These are phyloP conservation scores for Leucoptera coffeella DNA, from an alignment of 2,888 invertebrate species.

Conservation along the genomic window DNA sequence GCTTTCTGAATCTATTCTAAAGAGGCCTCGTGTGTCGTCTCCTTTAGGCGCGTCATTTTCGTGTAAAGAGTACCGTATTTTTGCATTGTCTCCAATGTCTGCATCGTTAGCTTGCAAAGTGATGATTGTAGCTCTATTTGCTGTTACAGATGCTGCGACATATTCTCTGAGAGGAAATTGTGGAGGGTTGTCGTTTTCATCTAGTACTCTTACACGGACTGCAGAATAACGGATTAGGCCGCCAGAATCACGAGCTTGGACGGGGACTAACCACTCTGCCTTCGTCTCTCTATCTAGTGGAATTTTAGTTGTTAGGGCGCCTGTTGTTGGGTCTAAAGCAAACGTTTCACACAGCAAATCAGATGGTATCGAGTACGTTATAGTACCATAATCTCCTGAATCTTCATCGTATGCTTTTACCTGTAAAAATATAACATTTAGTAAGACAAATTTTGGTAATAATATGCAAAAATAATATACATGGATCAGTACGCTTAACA, in stretches of 20 bases:
- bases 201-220: constrained; percentile 73
- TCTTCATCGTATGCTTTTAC: constrained; percentile 79
- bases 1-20: constrained; percentile 67
- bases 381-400: constrained; percentile 66
- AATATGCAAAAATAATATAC: constrained; percentile 1
- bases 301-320: constrained; percentile 63
- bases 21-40: constrained; percentile 58
- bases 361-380: constrained; percentile 76
- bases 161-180: constrained; percentile 70
- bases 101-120: constrained; percentile 60
- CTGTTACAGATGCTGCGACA: constrained; percentile 61
- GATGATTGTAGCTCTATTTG: constrained; percentile 24
- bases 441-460: no score
- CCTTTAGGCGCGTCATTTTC: constrained; percentile 44
- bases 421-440: no score
- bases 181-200: constrained; percentile 82
- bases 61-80: constrained; percentile 71
- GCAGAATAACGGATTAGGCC: constrained; percentile 69
- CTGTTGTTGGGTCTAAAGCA: constrained; percentile 63
- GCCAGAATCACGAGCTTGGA: constrained; percentile 79
- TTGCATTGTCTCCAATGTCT: constrained; percentile 69
- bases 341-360: constrained; percentile 67
- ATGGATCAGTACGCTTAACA: not conserved
- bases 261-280: constrained; percentile 54
- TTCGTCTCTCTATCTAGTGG: constrained; percentile 70